Evolutionary conservation across 1,140 invertebrate species (phyloP).

Genomic region (Musca vetustissima): DNA sequence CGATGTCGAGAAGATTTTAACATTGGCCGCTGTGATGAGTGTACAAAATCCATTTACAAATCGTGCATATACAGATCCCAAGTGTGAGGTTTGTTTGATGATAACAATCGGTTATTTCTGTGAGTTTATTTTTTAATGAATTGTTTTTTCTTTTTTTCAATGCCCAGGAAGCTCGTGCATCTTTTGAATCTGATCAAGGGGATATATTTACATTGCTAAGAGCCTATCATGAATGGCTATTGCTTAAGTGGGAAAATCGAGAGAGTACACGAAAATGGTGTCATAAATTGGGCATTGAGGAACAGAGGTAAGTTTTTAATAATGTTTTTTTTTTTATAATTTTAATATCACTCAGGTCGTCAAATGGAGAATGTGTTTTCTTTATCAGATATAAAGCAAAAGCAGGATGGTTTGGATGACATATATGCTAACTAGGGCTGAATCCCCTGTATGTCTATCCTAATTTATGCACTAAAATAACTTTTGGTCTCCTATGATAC

Average conservation of each 20-base stretch:
- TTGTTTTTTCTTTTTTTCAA: not conserved
- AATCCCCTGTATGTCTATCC: too few relatives aligned
- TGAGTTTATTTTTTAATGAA: not conserved
- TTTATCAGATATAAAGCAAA: too few relatives aligned
- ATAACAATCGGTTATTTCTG: not conserved
- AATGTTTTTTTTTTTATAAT: not conserved
- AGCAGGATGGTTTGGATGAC: too few relatives aligned
- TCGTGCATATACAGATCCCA: conserved; percentile 79
- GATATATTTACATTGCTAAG: conserved; percentile 92
- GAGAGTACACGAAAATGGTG: conserved; percentile 78
- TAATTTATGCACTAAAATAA: too few relatives aligned
- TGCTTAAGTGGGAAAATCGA: conserved; percentile 64
- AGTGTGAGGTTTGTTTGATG: conserved; percentile 67
- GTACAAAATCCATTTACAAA: conserved; percentile 93
- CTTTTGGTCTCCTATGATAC: too few relatives aligned
- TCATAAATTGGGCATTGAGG: conserved; percentile 83
- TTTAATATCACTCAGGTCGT: too few relatives aligned
- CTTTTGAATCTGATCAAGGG: conserved; percentile 67
- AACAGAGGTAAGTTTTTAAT: conserved; percentile 68
- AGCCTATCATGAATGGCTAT: conserved; percentile 87
- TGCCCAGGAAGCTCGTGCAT: conserved; percentile 33
- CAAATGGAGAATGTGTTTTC: too few relatives aligned
- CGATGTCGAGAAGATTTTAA: conserved; percentile 88
- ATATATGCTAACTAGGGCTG: too few relatives aligned
- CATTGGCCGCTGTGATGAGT: conserved; percentile 87